phyloP scores from a whole-genome alignment of 2,797 vertebrate genomes.

The Sternotherus odoratus region DNA sequence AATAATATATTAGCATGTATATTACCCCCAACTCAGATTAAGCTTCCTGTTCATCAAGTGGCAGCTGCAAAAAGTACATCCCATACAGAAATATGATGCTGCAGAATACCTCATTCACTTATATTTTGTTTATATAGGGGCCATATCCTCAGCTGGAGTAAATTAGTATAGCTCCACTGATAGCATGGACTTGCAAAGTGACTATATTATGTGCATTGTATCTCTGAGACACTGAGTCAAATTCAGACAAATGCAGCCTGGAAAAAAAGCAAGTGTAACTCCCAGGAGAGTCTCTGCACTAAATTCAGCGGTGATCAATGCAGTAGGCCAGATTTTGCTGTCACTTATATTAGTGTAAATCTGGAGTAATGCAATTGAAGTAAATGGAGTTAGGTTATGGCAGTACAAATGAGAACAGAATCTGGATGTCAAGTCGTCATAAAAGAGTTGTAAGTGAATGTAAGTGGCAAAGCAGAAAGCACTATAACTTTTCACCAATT shows the following conservation, averaged over 20 bases:
- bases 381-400: background rate
- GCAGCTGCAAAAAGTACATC: background rate
- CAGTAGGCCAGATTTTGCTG: background rate
- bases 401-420: background rate
- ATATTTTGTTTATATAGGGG: background rate
- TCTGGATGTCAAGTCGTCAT: background rate
- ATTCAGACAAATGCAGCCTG: background rate
- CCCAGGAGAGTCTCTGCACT: background rate
- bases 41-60: background rate
- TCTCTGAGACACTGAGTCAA: background rate
- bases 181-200: background rate
- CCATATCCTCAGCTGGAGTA: background rate
- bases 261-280: background rate
- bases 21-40: background rate
- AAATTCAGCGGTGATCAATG: background rate
- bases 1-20: background rate
- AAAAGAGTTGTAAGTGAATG: accelerated
- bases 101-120: background rate
- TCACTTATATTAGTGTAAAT: background rate
- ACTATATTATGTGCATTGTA: accelerated
- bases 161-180: background rate
- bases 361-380: background rate
- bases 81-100: background rate
- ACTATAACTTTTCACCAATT: background rate
- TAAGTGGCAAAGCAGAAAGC: conserved; percentile 37